Evolutionary conservation across 35 echinoderm and acorn worm species (phyloP).

Genomic region (Apostichopus californicus): DNA sequence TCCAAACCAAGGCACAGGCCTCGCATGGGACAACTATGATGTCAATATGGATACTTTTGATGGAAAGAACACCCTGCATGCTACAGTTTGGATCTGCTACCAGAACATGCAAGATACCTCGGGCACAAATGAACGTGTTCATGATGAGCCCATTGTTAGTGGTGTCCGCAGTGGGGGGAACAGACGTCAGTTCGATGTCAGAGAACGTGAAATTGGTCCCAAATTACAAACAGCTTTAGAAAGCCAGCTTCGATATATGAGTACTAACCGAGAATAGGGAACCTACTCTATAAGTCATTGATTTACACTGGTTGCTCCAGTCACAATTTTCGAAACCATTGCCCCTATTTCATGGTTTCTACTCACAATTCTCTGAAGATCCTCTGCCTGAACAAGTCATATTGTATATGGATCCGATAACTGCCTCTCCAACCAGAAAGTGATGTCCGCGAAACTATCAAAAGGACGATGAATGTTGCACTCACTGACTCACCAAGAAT

Average conservation of each 20-base stretch:
- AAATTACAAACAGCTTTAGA: conserved; percentile 49
- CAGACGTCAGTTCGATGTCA: conserved; percentile 53
- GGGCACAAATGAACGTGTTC: not conserved
- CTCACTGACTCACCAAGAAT: conserved; percentile 44
- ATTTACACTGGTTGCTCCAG: conserved; percentile 59
- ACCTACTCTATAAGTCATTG: conserved; percentile 40
- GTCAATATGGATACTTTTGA: conserved; percentile 78
- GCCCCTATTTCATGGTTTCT: conserved; percentile 55
- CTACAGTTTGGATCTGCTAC: conserved; percentile 85
- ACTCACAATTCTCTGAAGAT: not conserved
- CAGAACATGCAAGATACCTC: conserved; percentile 37
- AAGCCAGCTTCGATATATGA: conserved; percentile 32
- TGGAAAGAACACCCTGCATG: conserved; percentile 76
- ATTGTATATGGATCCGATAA: conserved; percentile 59
- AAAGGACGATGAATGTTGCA: conserved; percentile 59
- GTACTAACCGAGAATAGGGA: conserved; percentile 7
- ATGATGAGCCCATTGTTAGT: not conserved
- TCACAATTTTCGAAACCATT: conserved; percentile 40
- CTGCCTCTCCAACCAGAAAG: conserved; percentile 58
- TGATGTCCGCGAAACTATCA: conserved; percentile 64
- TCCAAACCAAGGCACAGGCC: conserved; percentile 55
- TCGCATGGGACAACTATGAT: conserved; percentile 85
- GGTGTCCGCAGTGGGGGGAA: conserved; percentile 35
- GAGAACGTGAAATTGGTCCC: conserved; percentile 52
- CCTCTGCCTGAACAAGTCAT: conserved; percentile 50